Conservation (phyloP, 2,888 invertebrate genomes). For the Galerucella nymphaeae region DNA sequence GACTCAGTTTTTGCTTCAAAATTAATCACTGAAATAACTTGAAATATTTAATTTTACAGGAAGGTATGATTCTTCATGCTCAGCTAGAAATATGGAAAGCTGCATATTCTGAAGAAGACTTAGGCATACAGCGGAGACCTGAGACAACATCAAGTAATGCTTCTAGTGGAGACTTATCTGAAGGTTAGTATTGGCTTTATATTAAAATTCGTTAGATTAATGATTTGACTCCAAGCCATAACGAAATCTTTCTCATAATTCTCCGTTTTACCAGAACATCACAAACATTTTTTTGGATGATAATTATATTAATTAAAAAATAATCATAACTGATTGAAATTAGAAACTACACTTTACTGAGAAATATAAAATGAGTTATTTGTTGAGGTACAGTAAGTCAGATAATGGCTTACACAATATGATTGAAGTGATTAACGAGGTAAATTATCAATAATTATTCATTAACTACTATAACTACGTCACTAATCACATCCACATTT, state of each 20-base stretch:
- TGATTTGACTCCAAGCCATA: too few relatives aligned
- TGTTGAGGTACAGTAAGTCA: conserved; percentile 3
- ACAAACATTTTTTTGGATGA: not conserved
- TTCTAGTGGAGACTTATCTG: conserved; percentile 76
- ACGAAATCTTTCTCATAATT: too few relatives aligned
- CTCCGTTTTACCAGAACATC: not conserved
- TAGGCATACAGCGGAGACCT: conserved; percentile 65
- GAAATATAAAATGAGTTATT: not conserved
- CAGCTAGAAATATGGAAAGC: conserved; percentile 94
- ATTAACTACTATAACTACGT: not conserved
- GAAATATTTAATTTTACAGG: conserved; percentile 66
- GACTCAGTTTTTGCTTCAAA: too few relatives aligned
- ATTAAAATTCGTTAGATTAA: too few relatives aligned
- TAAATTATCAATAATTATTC: not conserved
- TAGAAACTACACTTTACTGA: conserved; percentile 1
- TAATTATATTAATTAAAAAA: not conserved
- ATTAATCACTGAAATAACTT: too few relatives aligned
- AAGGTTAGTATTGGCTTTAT: conserved; percentile 69
- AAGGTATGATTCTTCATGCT: conserved; percentile 86
- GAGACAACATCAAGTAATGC: conserved; percentile 62
- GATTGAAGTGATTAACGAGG: not conserved
- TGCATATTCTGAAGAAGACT: conserved; percentile 71
- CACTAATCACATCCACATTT: too few relatives aligned
- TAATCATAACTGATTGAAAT: not conserved
- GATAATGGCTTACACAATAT: not conserved